Base-by-base conservation (phyloP, 2,888 invertebrate genomes). In the Phyllotreta cruciferae region DNA sequence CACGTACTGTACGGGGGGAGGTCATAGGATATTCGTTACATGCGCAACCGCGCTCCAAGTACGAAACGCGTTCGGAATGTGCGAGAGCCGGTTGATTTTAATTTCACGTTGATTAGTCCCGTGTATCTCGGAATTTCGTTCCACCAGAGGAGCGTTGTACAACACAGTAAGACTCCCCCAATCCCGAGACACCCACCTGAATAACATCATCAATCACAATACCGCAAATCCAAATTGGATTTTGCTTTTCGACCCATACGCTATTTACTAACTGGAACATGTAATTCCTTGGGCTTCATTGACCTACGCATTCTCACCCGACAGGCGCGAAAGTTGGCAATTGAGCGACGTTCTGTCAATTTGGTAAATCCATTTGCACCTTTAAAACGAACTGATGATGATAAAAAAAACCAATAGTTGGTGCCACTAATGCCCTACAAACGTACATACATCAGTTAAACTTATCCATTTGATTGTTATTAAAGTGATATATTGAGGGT, bases 181-280 rank as follows among this genome's bases (percentile, higher is more conserved):
- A 68, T 71, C 71, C 71, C 70, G 69, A 70, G 68, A 72, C 68
- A 69, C 67, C 72, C 68, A 75, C 74, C 75, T 74, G 75, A 76
- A 76, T 77, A 75, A 74, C 74, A 72, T 76, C 74, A 75, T 76
- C 75, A 75, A 77, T 77, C 76, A 76, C 76, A 74, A 74, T 74
- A 74, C 75, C 75, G 72, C 77, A 75, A 74, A 72, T 74, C 74
- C 74, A 75, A 76, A 77, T 76, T 76, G 74, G 75, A 74, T 75
- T 74, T 69, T 70, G 70, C 67, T 67, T 67, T 64, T 57, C 57
- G 66, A 66, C 64, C 62, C 66, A 63, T 65, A 60, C 62, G 60
- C 66, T 52, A 56, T 60, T 56, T 56, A 47, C 62, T 49, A 54
- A 58, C 62, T 39, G 49, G 50, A 64, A 61, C 58, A 62, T 53